Conservation (phyloP, 2,113 vertebrate genomes). For the Dipodomys merriami region DNA sequence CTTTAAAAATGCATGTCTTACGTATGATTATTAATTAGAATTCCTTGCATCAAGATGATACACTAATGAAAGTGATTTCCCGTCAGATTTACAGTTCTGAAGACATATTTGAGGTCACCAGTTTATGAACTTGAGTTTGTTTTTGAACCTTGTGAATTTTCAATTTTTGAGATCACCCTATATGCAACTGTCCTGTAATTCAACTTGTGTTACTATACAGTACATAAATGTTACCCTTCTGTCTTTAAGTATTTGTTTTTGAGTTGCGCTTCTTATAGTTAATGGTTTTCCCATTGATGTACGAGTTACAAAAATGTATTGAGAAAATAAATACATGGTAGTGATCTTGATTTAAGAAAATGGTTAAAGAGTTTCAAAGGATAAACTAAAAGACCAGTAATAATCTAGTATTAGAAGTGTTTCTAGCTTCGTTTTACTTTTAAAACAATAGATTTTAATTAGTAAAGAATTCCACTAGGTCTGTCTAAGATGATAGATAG, state of each 20-base stretch:
- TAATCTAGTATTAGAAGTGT: neutral
- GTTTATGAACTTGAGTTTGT: neutral
- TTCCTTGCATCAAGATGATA: neutral
- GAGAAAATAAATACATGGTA: neutral
- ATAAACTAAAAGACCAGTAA: conserved; percentile 54
- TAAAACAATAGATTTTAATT: conserved; percentile 48
- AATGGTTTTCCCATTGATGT: neutral
- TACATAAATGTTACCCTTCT: neutral
- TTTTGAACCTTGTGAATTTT: neutral
- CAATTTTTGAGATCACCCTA: neutral
- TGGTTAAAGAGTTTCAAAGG: neutral
- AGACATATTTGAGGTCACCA: neutral
- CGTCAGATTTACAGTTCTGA: neutral
- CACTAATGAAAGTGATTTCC: neutral
- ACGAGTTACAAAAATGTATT: conserved; percentile 40
- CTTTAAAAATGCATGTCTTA: neutral
- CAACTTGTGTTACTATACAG: neutral
- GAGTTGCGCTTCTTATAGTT: neutral
- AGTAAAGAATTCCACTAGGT: conserved; percentile 11
- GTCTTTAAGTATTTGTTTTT: neutral
- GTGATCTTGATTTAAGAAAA: neutral
- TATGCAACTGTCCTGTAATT: neutral
- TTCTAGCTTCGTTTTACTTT: conserved; percentile 61
- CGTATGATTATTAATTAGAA: neutral
- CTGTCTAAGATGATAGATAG: neutral